Evolutionary conservation across 2,113 vertebrate species (phyloP).

Genomic region (Ondatra zibethicus): DNA sequence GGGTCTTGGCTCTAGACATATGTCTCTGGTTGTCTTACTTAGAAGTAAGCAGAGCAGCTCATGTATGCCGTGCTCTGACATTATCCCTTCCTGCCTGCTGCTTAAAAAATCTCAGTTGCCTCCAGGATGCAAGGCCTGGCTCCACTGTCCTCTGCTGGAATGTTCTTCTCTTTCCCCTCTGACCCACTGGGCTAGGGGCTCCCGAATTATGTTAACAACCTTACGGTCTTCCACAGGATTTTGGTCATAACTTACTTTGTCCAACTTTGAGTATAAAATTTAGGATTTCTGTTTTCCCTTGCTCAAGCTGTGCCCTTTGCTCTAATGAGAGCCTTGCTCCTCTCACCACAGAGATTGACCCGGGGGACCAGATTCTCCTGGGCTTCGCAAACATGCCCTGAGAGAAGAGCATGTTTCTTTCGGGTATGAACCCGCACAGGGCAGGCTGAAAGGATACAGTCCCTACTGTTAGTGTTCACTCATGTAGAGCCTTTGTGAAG

Average conservation of each 20-base stretch:
- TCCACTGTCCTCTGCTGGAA: neutral
- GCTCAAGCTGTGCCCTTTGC: neutral
- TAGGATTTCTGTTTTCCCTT: neutral
- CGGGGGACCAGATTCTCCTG: neutral
- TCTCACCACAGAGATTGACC: conserved; percentile 1
- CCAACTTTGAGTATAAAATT: neutral
- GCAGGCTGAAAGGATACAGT: neutral
- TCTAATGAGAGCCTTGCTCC: neutral
- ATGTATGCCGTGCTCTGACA: neutral
- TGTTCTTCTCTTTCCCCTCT: neutral
- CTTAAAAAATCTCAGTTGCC: neutral
- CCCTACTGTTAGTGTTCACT: neutral
- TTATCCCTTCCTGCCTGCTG: neutral
- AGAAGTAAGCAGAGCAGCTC: neutral
- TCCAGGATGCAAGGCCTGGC: neutral
- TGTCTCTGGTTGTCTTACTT: neutral
- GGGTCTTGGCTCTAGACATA: neutral
- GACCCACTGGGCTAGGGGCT: neutral
- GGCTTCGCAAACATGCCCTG: conserved; percentile 7
- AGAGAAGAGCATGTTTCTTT: neutral
- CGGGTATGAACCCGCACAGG: neutral
- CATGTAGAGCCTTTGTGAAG: neutral
- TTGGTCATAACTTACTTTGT: neutral
- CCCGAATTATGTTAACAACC: neutral
- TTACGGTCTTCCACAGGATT: neutral